phyloP scores from a whole-genome alignment of 1,140 invertebrate genomes.

The Homarus americanus region DNA sequence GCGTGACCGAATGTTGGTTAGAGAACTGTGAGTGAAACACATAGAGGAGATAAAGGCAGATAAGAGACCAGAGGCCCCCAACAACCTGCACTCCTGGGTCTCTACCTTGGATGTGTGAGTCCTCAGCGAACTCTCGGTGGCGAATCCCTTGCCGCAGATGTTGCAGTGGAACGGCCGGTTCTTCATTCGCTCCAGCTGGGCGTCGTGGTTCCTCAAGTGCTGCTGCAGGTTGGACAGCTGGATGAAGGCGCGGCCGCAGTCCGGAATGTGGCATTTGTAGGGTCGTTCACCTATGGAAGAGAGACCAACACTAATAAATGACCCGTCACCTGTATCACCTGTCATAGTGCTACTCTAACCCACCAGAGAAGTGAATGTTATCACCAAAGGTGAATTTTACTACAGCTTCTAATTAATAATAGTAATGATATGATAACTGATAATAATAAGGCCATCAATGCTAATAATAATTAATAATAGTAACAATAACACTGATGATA shows the following conservation, averaged over 20 bases:
- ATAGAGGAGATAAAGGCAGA: neutral
- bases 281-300: conserved; percentile 91
- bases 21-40: neutral
- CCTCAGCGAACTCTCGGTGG: conserved; percentile 95
- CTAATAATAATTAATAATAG: no score
- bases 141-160: conserved; percentile 97
- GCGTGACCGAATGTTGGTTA: neutral
- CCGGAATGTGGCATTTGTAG: conserved; percentile 96
- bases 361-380: no score
- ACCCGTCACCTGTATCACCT: no score
- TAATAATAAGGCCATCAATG: no score
- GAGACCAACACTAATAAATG: conserved; percentile 36
- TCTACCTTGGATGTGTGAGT: conserved; percentile 96
- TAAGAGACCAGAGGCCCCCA: no score
- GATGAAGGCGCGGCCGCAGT: conserved; percentile 97
- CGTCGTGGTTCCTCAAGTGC: conserved; percentile 97
- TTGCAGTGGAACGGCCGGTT: conserved; percentile 96
- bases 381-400: no score
- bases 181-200: conserved; percentile 95
- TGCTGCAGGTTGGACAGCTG: conserved; percentile 98
- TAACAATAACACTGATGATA: no score
- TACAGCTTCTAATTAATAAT: no score
- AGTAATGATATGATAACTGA: conserved; percentile 12
- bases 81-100: neutral
- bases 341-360: no score